Conservation (phyloP, 2,888 invertebrate genomes). For the Tenthredo amoena region DNA sequence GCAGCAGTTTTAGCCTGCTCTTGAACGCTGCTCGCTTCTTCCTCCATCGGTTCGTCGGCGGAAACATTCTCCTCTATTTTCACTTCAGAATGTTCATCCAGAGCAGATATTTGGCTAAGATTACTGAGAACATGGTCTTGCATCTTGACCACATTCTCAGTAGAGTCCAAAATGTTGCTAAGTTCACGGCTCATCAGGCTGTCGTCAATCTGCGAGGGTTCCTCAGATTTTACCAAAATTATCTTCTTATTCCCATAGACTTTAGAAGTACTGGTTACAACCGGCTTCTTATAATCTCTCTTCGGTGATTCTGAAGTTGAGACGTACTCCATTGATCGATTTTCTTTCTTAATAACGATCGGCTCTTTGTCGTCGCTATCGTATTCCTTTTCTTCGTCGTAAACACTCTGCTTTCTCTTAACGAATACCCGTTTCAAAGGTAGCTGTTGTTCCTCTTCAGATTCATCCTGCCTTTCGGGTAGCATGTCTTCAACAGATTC, state of each 20-base stretch:
- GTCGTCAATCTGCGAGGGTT: constrained; percentile 70
- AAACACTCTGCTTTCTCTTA: constrained; percentile 80
- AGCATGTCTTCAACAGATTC: constrained; percentile 74
- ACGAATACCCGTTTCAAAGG: constrained; percentile 82
- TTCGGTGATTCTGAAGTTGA: constrained; percentile 48
- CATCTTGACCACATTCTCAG: constrained; percentile 74
- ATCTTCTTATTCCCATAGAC: constrained; percentile 74
- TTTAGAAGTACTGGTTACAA: constrained; percentile 65
- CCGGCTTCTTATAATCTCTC: constrained; percentile 56
- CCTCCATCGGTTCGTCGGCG: constrained; percentile 53
- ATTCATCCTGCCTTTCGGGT: constrained; percentile 75
- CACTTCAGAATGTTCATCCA: constrained; percentile 49
- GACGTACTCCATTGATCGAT: neutral
- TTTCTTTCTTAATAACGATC: constrained; percentile 39
- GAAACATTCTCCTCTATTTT: constrained; percentile 57
- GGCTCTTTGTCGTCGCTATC: constrained; percentile 58
- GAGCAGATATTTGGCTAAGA: constrained; percentile 69
- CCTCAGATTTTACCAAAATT: constrained; percentile 68
- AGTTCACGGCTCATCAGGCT: constrained; percentile 71
- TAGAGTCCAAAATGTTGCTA: constrained; percentile 72
- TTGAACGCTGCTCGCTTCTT: constrained; percentile 57
- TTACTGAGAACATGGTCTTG: constrained; percentile 73
- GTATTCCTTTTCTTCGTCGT: constrained; percentile 75
- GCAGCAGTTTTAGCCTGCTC: constrained; percentile 55
- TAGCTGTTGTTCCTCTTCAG: constrained; percentile 77